Conservation (phyloP, 2,113 vertebrate species). For the Dolichallabes microphthalmus region DNA sequence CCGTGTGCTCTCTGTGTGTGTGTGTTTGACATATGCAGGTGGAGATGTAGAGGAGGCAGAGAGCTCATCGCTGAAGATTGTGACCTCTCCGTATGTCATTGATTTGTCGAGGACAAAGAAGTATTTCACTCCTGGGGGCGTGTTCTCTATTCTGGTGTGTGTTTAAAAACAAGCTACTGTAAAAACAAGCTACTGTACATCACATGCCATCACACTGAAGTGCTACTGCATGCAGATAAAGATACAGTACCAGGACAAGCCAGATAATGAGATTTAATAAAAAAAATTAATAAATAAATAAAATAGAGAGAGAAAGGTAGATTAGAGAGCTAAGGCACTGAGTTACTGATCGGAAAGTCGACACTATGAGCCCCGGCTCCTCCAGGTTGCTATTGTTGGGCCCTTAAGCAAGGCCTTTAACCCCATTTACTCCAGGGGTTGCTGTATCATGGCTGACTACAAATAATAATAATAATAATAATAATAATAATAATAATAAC, state of each 20-base stretch:
- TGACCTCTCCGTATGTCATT: conserved; percentile 66
- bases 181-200: no score
- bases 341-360: background rate
- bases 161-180: background rate
- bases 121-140: conserved; percentile 68
- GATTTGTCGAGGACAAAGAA: conserved; percentile 71
- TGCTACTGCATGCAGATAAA: background rate
- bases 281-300: no score
- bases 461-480: no score
- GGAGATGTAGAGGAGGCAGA: conserved; percentile 72
- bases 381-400: no score
- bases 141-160: conserved; percentile 66
- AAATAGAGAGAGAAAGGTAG: background rate
- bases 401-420: no score
- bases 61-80: conserved; percentile 68
- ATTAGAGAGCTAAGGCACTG: background rate
- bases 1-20: background rate
- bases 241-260: background rate
- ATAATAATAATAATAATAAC: no score
- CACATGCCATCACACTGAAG: background rate
- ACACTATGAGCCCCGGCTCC: no score
- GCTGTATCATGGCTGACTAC: no score
- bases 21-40: conserved; percentile 45
- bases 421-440: no score
- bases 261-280: background rate